These are phyloP conservation scores for Tinea semifulvella DNA, from an alignment of 2,888 invertebrate genomes.

Conservation along the genomic window DNA sequence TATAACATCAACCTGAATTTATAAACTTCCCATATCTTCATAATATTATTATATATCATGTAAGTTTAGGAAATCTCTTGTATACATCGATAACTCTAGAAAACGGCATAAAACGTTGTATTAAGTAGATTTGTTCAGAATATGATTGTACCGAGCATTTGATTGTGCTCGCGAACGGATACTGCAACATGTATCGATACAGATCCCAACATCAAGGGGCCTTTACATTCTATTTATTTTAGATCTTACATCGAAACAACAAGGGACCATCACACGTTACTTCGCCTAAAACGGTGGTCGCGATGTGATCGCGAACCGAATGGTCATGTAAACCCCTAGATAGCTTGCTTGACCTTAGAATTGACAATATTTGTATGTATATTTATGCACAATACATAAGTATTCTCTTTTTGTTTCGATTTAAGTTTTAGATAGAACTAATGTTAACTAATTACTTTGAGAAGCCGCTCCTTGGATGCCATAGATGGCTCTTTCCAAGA, in stretches of 20 bases:
- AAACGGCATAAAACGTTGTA: too few relatives aligned
- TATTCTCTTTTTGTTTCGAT: slow-evolving; percentile 5
- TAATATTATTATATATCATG: too few relatives aligned
- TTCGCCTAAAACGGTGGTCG: not conserved
- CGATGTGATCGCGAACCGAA: not conserved
- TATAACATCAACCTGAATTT: too few relatives aligned
- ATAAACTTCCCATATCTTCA: too few relatives aligned
- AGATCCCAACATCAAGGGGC: slow-evolving; percentile 5
- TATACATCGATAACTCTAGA: too few relatives aligned
- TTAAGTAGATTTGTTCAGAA: not conserved
- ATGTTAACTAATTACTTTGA: slow-evolving; percentile 55
- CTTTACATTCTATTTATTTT: slow-evolving; percentile 6
- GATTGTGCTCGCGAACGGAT: not conserved
- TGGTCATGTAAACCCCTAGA: not conserved
- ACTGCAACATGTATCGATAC: not conserved
- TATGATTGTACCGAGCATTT: not conserved
- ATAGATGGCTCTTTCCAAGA: too few relatives aligned
- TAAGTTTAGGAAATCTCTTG: too few relatives aligned
- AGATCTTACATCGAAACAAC: slow-evolving; percentile 9
- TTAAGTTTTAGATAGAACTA: slow-evolving; percentile 51
- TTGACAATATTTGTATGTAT: not conserved
- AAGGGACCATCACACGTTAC: not conserved
- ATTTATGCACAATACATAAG: not conserved
- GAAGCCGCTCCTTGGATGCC: slow-evolving; percentile 31
- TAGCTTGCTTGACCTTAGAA: too few relatives aligned